A percentile compares a stretch with the other conserved stretches of the same genome.
These are phyloP conservation scores for Drosophila yakuba DNA, from an alignment of 1,140 invertebrate species.

Conservation along the genomic window DNA sequence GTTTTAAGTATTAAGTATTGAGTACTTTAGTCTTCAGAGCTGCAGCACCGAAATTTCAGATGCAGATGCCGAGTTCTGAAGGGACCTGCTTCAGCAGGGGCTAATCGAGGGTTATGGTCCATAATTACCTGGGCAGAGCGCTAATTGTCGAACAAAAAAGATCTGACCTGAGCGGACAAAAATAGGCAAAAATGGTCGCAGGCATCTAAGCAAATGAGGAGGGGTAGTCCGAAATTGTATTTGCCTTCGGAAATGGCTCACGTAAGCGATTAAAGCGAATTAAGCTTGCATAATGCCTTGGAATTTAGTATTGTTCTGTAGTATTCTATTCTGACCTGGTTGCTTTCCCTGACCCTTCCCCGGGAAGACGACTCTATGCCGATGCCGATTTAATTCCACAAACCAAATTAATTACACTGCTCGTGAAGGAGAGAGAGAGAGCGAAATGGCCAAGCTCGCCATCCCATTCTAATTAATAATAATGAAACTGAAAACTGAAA, in stretches of 20 bases:
- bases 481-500: constrained; percentile 57
- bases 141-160: constrained; percentile 20
- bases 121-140: constrained; percentile 26
- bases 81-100: constrained; percentile 22
- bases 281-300: constrained; percentile 29
- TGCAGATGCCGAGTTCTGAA: constrained; percentile 2
- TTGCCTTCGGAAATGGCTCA: constrained; percentile 27
- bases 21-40: too few species aligned
- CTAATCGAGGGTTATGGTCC: constrained; percentile 3
- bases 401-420: constrained; percentile 64
- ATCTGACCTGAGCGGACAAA: not conserved
- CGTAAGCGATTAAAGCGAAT: constrained; percentile 37
- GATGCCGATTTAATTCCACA: constrained; percentile 36
- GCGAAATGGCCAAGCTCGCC: constrained; percentile 23
- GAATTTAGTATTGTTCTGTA: constrained; percentile 13
- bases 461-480: constrained; percentile 32
- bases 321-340: not conserved
- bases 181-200: constrained; percentile 2
- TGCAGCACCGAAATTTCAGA: too few species aligned
- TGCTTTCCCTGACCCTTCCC: not conserved
- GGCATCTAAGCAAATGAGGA: not conserved
- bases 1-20: too few species aligned
- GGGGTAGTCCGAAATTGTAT: constrained; percentile 25
- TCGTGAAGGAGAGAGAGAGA: constrained; percentile 6
- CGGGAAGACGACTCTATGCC: constrained; percentile 32